Percentiles rank a stretch among this genome's conserved stretches.
Evolutionary conservation across 2,888 invertebrate genomes (phyloP).

Genomic region (Isoperla grammatica): DNA sequence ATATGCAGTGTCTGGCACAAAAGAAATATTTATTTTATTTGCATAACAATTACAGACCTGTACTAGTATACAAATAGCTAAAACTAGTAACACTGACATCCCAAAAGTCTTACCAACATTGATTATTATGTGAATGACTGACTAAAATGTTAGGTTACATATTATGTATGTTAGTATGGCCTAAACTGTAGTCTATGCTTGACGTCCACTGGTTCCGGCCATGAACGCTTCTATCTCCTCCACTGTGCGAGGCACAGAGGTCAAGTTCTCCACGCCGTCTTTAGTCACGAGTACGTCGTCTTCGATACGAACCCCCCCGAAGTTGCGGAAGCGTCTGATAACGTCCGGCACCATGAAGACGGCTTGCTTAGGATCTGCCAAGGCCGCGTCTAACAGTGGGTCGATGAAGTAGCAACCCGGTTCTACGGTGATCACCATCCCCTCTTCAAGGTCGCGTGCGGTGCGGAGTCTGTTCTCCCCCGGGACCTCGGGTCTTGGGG

Average conservation of each 20-base stretch:
- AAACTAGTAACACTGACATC: too few species aligned
- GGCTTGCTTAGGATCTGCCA: constrained; percentile 62
- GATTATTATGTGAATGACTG: too few species aligned
- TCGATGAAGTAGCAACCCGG: constrained; percentile 97
- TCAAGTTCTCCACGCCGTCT: constrained; percentile 78
- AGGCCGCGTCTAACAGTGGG: constrained; percentile 70
- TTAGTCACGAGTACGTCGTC: constrained; percentile 90
- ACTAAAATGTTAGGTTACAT: too few species aligned
- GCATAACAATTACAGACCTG: too few species aligned
- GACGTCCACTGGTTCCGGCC: constrained; percentile 47
- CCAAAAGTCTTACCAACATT: too few species aligned
- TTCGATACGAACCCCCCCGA: constrained; percentile 96
- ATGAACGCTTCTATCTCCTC: constrained; percentile 81
- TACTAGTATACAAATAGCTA: too few species aligned
- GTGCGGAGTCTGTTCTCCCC: constrained; percentile 77
- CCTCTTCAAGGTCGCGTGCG: constrained; percentile 63
- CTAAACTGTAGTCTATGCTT: too few species aligned
- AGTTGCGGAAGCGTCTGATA: constrained; percentile 69
- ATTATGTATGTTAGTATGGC: too few species aligned
- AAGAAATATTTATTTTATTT: too few species aligned
- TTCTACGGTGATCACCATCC: constrained; percentile 94
- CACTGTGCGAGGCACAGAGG: constrained; percentile 87
- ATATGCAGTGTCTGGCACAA: too few species aligned
- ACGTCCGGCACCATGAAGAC: constrained; percentile 70
- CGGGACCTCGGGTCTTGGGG: constrained; percentile 59